phyloP scores from a whole-genome alignment of 2,888 invertebrate species.

The Pyrrhosoma nymphula region DNA sequence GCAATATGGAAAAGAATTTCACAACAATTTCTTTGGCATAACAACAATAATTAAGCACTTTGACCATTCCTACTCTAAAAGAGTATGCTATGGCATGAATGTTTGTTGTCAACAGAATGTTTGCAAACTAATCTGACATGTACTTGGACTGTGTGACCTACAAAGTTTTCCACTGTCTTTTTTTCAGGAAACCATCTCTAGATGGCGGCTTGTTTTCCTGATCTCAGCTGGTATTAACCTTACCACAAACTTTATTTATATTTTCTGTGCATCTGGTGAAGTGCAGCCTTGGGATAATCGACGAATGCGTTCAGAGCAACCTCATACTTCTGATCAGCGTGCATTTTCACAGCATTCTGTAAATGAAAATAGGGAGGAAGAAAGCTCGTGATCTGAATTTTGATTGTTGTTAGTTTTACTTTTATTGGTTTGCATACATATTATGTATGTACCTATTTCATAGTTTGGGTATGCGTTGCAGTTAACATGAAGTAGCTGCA shows the following conservation, averaged over 20 bases:
- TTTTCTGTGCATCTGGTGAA: constrained; percentile 88
- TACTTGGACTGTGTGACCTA: no score
- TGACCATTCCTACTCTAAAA: no score
- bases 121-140: no score
- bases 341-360: not conserved
- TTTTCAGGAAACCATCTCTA: constrained; percentile 85
- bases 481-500: not conserved
- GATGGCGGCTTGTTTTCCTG: constrained; percentile 90
- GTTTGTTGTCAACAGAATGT: no score
- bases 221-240: constrained; percentile 88
- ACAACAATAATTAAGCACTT: no score
- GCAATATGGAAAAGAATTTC: no score
- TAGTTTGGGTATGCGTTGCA: not conserved
- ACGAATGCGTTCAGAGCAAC: not conserved
- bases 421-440: not conserved
- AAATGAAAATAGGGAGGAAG: not conserved
- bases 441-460: not conserved
- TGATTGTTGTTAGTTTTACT: not conserved
- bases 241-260: constrained; percentile 87
- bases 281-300: constrained; percentile 84
- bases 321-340: not conserved
- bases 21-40: no score
- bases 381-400: not conserved
- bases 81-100: no score
- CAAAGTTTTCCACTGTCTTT: constrained; percentile 68